Evolutionary conservation across 92 coral and sea anemone genomes (phyloP).

Genomic region (Parazoanthus darwini): DNA sequence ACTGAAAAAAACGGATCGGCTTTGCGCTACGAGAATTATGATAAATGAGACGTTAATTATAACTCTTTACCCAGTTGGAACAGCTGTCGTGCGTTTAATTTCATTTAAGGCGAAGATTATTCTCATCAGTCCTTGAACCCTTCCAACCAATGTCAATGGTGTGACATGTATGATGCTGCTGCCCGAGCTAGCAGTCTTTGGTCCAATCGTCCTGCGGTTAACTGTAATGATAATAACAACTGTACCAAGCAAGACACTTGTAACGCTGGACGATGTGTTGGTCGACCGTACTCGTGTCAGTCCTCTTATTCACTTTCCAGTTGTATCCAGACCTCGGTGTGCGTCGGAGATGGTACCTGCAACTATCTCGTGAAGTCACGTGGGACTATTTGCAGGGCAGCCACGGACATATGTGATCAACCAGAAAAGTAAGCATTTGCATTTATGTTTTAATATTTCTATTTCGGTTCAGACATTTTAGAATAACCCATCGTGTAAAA

Average conservation of each 20-base stretch:
- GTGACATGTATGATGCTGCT: constrained; percentile 70
- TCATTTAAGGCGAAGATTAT: constrained; percentile 69
- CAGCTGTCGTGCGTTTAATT: background rate
- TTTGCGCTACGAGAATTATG: too few relatives aligned
- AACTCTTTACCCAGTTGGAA: too few relatives aligned
- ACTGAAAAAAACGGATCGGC: too few relatives aligned
- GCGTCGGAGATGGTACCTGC: constrained; percentile 86
- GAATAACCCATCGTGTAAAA: too few relatives aligned
- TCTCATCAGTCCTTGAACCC: constrained; percentile 73
- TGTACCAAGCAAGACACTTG: constrained; percentile 83
- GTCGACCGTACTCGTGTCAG: constrained; percentile 76
- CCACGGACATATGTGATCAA: constrained; percentile 75
- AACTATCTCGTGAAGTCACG: constrained; percentile 51
- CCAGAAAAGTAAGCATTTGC: constrained; percentile 69
- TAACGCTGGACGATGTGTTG: constrained; percentile 63
- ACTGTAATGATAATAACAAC: constrained; percentile 72
- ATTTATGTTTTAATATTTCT: too few relatives aligned
- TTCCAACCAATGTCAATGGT: constrained; percentile 88
- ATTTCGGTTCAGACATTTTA: too few relatives aligned
- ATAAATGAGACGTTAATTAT: too few relatives aligned
- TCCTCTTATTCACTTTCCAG: constrained; percentile 63
- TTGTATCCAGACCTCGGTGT: constrained; percentile 74
- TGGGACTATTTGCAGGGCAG: constrained; percentile 77
- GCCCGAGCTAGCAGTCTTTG: constrained; percentile 63
- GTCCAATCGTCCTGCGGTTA: constrained; percentile 79